A percentile compares a stretch with the other conserved stretches of the same genome.
These are phyloP conservation scores for Platysteira castanea DNA, from an alignment of 2,113 vertebrate species.

Conservation along the genomic window DNA sequence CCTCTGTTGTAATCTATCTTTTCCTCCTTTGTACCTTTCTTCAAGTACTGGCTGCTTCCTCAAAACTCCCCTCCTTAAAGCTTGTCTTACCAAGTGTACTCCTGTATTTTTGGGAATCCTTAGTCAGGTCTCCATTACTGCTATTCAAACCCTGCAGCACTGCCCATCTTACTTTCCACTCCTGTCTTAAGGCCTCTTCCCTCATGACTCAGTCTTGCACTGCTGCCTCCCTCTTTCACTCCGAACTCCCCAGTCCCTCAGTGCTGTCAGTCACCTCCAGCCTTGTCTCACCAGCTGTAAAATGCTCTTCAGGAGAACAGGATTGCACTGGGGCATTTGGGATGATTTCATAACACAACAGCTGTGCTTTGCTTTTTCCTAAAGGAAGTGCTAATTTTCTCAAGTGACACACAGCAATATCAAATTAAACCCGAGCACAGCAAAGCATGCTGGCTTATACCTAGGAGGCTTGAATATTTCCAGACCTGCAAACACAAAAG, in stretches of 20 bases:
- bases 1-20: not conserved
- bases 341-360: not conserved
- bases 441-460: not conserved
- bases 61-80: not conserved
- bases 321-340: not conserved
- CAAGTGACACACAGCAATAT: not conserved
- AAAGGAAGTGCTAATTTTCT: not conserved
- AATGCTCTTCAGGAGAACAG: not conserved
- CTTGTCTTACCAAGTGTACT: not conserved
- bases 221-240: not conserved
- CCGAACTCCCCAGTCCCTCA: not conserved
- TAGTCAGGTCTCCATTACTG: not conserved
- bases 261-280: not conserved
- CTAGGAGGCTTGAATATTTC: not conserved
- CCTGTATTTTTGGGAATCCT: not conserved
- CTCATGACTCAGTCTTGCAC: accelerated
- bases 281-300: not conserved
- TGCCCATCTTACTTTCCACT: not conserved
- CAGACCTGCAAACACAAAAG: not conserved
- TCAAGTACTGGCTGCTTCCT: not conserved
- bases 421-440: not conserved
- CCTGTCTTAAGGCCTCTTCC: not conserved
- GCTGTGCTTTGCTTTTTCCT: not conserved
- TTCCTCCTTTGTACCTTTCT: not conserved
- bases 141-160: not conserved